These are phyloP conservation scores for Patella ulyssiponensis DNA, from an alignment of 2,888 invertebrate species.

Conservation along the genomic window DNA sequence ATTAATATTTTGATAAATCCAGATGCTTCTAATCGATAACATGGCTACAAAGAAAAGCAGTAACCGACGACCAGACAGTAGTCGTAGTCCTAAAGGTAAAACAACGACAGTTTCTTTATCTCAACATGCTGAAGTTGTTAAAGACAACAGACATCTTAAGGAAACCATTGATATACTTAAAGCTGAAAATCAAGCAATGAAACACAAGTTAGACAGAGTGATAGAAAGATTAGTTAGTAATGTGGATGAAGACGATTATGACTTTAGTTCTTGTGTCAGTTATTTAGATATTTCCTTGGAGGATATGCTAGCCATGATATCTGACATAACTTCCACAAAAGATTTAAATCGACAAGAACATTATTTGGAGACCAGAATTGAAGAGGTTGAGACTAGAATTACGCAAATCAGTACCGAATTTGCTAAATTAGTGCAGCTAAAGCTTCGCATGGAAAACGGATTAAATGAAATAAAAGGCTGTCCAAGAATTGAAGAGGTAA, in stretches of 20 bases:
- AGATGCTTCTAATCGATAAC: no score
- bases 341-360: constrained; percentile 1
- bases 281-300: constrained; percentile 3
- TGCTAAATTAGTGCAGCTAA: constrained; percentile 60
- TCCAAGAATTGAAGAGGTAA: constrained; percentile 46
- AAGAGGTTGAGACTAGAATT: constrained; percentile 67
- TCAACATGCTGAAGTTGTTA: constrained; percentile 42
- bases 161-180: constrained; percentile 41
- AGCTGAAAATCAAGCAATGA: constrained; percentile 44
- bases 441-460: constrained; percentile 60
- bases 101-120: neutral
- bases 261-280: constrained; percentile 14
- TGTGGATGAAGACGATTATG: constrained; percentile 30
- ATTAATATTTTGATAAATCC: no score
- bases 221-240: constrained; percentile 48
- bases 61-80: neutral
- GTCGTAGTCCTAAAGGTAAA: constrained; percentile 8
- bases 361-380: constrained; percentile 56
- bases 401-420: constrained; percentile 64
- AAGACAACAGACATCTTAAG: constrained; percentile 47
- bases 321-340: constrained; percentile 5
- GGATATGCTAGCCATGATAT: neutral
- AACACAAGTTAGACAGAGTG: constrained; percentile 42
- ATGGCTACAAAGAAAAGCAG: no score
- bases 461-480: constrained; percentile 56